phyloP scores from a whole-genome alignment of 2,888 invertebrate genomes.

The Meandrusa payeni region DNA sequence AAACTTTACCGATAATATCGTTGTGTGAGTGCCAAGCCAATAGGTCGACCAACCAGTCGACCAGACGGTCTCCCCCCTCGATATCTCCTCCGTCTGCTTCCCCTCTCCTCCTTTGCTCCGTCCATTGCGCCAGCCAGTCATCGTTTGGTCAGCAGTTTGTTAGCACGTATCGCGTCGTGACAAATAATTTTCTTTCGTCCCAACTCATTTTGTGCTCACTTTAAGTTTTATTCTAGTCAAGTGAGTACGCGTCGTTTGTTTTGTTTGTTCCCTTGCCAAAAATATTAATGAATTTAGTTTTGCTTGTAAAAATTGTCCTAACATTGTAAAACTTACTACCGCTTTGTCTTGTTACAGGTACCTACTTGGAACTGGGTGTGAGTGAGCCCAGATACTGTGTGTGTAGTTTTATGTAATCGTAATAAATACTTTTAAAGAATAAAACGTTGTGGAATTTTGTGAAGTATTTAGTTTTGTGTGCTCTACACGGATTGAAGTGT shows the following conservation, averaged over 20 bases:
- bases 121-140: conserved; percentile 64
- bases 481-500: conserved; percentile 46
- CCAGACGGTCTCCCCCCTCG: conserved; percentile 74
- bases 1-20: conserved; percentile 60
- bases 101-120: conserved; percentile 42
- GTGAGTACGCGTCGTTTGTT: conserved; percentile 50
- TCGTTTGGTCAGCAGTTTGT: conserved; percentile 49
- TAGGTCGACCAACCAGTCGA: conserved; percentile 78
- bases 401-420: conserved; percentile 77
- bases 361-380: conserved; percentile 76
- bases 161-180: conserved; percentile 39
- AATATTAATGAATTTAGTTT: conserved; percentile 14
- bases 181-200: conserved; percentile 64
- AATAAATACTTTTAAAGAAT: conserved; percentile 37
- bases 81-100: conserved; percentile 65
- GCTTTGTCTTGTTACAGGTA: conserved; percentile 80
- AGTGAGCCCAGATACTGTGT: conserved; percentile 73
- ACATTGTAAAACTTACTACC: conserved; percentile 54
- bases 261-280: conserved; percentile 30
- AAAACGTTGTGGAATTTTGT: conserved; percentile 18
- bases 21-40: conserved; percentile 66
- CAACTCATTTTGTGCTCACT: conserved; percentile 64
- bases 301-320: conserved; percentile 15
- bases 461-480: conserved; percentile 16
- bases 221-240: conserved; percentile 48